Percentiles rank a stretch among this genome's conserved stretches.
phyloP scores from a whole-genome alignment of 2,113 vertebrate species.

The Cynoglossus semilaevis region DNA sequence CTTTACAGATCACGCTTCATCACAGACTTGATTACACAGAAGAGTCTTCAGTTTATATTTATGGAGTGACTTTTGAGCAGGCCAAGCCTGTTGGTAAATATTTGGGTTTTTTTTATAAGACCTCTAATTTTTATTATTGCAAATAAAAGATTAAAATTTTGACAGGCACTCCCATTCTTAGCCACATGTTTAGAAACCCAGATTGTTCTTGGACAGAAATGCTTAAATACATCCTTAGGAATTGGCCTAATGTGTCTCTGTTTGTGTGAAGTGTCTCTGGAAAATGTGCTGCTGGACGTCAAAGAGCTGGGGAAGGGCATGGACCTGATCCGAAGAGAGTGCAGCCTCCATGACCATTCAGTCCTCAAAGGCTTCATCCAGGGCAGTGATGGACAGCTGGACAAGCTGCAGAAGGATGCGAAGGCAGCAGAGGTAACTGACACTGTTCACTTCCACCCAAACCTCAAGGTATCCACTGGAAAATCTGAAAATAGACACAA shows the following conservation, averaged over 20 bases:
- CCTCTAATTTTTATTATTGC: no score
- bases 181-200: no score
- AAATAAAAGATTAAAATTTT: no score
- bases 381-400: constrained; percentile 83
- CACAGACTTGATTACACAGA: no score
- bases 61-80: no score
- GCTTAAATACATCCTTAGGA: no score
- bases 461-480: constrained; percentile 7
- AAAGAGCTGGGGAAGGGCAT: constrained; percentile 94
- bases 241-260: not conserved
- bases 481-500: constrained; percentile 15
- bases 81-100: no score
- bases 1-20: no score
- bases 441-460: not conserved
- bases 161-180: no score
- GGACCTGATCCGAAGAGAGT: constrained; percentile 91
- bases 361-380: constrained; percentile 88
- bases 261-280: constrained; percentile 84
- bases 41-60: no score
- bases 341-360: constrained; percentile 85
- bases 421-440: constrained; percentile 85
- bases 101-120: no score
- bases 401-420: constrained; percentile 89
- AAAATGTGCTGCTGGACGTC: constrained; percentile 93
- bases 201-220: no score